Evolutionary conservation across 2,797 vertebrate species (phyloP).

Genomic region (Ptychobarbus kaznakovi): DNA sequence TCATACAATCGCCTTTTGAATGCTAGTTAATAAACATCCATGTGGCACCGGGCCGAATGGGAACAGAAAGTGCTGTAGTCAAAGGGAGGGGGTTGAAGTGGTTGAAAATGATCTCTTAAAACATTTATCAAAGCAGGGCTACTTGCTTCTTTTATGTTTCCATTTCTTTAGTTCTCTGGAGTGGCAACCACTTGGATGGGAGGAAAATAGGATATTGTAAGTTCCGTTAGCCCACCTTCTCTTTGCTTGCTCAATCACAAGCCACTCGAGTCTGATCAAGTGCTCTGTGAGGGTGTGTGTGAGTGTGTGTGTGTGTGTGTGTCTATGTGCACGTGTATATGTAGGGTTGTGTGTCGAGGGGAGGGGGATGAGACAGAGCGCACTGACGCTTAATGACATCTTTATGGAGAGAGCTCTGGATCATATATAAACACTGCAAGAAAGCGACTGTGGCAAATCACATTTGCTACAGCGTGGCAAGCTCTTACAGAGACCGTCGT

Average conservation of each 20-base stretch:
- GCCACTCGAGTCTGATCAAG: conserved; percentile 60
- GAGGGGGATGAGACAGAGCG: conserved; percentile 25
- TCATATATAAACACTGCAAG: conserved; percentile 65
- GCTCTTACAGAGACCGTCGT: conserved; percentile 43
- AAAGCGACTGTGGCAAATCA: conserved; percentile 68
- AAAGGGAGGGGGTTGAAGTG: conserved; percentile 66
- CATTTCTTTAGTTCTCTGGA: conserved; percentile 83
- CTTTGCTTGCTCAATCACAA: conserved; percentile 74
- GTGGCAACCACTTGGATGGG: conserved; percentile 83
- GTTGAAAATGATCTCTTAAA: conserved; percentile 74
- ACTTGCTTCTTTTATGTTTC: conserved; percentile 80
- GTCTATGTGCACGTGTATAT: conserved; percentile 55
- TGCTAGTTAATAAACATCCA: conserved; percentile 85
- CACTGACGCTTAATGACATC: conserved; percentile 61
- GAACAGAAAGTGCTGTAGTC: conserved; percentile 75
- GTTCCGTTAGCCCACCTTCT: conserved; percentile 77
- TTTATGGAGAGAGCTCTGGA: conserved; percentile 56
- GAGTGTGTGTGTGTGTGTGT: conserved; percentile 37
- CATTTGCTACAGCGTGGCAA: conserved; percentile 65
- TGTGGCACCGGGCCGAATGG: conserved; percentile 78
- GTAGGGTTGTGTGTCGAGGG: conserved; percentile 24
- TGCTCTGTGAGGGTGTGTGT: conserved; percentile 55
- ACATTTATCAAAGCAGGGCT: conserved; percentile 78
- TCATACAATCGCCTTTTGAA: conserved; percentile 84
- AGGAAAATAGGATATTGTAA: conserved; percentile 85